phyloP scores from a whole-genome alignment of 2,888 invertebrate species.

The Platycnemis pennipes region DNA sequence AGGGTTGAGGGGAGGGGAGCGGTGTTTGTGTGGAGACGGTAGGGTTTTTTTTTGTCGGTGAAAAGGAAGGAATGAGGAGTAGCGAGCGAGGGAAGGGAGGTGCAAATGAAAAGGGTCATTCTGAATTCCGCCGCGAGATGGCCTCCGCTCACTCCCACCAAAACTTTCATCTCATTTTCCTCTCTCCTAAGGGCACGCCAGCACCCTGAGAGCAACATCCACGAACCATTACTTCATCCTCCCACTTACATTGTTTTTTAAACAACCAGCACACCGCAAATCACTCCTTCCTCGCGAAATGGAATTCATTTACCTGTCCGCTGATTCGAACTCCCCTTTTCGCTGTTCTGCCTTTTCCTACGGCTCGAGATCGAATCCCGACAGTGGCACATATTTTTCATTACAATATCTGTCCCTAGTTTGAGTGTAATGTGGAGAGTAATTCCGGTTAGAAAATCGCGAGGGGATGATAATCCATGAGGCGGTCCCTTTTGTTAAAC shows the following conservation, averaged over 20 bases:
- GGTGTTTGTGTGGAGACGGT: no score
- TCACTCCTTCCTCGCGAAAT: slow-evolving; percentile 2
- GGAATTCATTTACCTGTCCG: slow-evolving; percentile 54
- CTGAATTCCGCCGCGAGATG: not conserved
- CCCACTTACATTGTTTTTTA: slow-evolving; percentile 12
- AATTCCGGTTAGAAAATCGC: no score
- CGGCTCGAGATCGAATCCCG: no score
- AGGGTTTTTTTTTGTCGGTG: no score
- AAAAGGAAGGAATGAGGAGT: not conserved
- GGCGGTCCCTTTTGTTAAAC: no score
- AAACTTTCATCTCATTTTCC: not conserved
- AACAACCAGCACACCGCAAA: slow-evolving; percentile 22
- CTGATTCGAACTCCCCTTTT: slow-evolving; percentile 23
- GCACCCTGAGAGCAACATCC: no score
- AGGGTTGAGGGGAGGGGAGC: not conserved
- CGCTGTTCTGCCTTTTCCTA: not conserved
- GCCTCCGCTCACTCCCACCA: not conserved
- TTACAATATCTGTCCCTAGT: no score
- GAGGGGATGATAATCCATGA: no score
- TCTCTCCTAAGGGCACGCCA: not conserved
- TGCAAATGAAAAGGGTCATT: not conserved
- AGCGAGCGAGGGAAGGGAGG: not conserved
- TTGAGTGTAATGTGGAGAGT: no score
- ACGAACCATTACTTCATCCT: no score
- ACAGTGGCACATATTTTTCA: no score